Base-by-base conservation (phyloP, 2,113 vertebrate species). In the Engystomops pustulosus region DNA sequence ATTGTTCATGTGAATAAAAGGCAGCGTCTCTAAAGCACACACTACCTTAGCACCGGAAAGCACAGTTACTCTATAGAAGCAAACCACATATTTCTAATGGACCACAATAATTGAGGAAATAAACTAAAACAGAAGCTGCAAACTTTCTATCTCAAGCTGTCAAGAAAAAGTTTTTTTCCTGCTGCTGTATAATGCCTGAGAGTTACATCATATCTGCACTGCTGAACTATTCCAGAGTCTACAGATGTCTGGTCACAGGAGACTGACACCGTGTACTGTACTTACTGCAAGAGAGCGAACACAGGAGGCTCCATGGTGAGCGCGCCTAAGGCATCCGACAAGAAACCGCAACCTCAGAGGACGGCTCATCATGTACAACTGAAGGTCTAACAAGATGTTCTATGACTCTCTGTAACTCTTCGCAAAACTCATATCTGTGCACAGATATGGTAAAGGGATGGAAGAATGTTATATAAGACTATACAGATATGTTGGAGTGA, bases 201-300 rank as follows among this genome's bases (percentile, higher is more conserved):
- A 41, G n/a, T 70, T 44, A 3, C 36, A 70, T 41, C 20, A 69
- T 38, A n/a, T n/a, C 20, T 11, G 32, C 34, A 23, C 36, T 41
- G 11, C 34, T 38, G 53, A 55, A 55, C 53, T 12, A 25, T 11
- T 1, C 8, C n/a, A 62, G 10, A 27, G 25, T 30, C 58, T 62
- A 27, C 58, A 65, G 30, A 65, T 32, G 60, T 34, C 60, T 65
- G 60, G 15, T 65, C 30, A 65, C 60, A 65, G 60, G 18, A 65
- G 60, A 65, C 8, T 32, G 60, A 2, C 60, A 7, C 15, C 3
- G 23, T 14, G 55, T 65, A 65, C 30, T 17, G 27, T 15, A 30
- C 60, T 7, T 3, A 47, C 44, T 9, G 41, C 15, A 30, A 8
- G 25, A 47, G 15, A 74, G 49, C 41, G 12, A 9, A 45, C 2